These are phyloP conservation scores for Eristalis arbustorum DNA, from an alignment of 2,888 invertebrate species.

Conservation along the genomic window DNA sequence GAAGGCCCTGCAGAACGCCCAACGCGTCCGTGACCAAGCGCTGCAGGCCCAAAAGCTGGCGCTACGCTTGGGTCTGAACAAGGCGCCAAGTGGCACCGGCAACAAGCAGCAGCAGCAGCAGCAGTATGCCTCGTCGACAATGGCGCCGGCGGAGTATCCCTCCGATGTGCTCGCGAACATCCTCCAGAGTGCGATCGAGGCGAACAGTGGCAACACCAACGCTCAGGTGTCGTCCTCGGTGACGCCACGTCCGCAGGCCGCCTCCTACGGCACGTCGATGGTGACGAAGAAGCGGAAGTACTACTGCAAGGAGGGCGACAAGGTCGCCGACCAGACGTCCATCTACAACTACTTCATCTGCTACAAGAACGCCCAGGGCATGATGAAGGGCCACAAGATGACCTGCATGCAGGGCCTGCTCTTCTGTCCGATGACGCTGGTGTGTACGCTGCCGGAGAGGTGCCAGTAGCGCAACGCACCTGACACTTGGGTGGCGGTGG, in stretches of 20 bases:
- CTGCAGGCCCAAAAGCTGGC: slow-evolving; percentile 76
- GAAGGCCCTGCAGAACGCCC: slow-evolving; percentile 77
- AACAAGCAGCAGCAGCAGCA: slow-evolving; percentile 31
- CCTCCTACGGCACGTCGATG: slow-evolving; percentile 7
- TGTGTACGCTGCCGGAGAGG: slow-evolving; percentile 79
- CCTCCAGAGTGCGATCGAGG: slow-evolving; percentile 49
- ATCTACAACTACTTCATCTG: slow-evolving; percentile 81
- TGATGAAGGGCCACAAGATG: slow-evolving; percentile 80
- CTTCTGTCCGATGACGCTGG: slow-evolving; percentile 80
- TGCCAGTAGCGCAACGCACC: slow-evolving; percentile 74
- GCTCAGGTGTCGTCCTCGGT: slow-evolving; percentile 27
- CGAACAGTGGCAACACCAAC: slow-evolving; percentile 36
- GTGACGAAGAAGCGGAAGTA: slow-evolving; percentile 76
- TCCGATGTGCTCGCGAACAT: slow-evolving; percentile 37
- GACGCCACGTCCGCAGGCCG: slow-evolving; percentile 21
- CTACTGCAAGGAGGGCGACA: slow-evolving; percentile 80
- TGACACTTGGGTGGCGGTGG: background rate
- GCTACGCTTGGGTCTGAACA: slow-evolving; percentile 74
- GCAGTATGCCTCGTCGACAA: slow-evolving; percentile 14
- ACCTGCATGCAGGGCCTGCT: slow-evolving; percentile 80
- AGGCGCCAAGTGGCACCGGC: background rate
- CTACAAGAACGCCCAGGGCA: slow-evolving; percentile 77
- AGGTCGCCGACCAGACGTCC: slow-evolving; percentile 80
- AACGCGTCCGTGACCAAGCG: slow-evolving; percentile 75
- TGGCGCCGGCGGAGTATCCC: slow-evolving; percentile 22